Conservation (phyloP, 2,797 vertebrate species). For the Bradypodion pumilum region DNA sequence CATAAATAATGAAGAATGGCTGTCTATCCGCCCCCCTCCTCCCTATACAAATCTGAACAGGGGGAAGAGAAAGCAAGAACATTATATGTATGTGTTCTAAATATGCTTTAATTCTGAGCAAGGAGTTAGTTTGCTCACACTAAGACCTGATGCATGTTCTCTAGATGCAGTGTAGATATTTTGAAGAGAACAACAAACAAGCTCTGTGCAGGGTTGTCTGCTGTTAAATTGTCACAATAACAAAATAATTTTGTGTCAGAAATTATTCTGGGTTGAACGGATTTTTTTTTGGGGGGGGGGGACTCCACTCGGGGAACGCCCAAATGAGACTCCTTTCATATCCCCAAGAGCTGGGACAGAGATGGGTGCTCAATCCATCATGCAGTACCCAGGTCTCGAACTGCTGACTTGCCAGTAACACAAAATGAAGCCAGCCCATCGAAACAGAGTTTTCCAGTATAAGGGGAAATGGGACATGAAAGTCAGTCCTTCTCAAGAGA, state of each 20-base stretch:
- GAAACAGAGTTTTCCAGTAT: conserved; percentile 46
- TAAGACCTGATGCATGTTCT: background rate
- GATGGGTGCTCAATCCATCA: too few species aligned
- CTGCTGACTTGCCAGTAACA: too few species aligned
- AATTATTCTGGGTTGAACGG: too few species aligned
- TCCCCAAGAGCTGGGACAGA: too few species aligned
- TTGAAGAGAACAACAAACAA: conserved; percentile 48
- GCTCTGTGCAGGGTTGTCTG: background rate
- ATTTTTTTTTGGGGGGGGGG: too few species aligned
- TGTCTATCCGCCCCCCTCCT: conserved; percentile 48
- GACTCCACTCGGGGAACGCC: too few species aligned
- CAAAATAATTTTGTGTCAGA: too few species aligned
- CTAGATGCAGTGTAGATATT: conserved; percentile 40
- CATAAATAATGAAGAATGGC: conserved; percentile 66
- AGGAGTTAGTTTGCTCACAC: background rate
- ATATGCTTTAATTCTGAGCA: conserved; percentile 33
- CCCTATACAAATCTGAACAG: conserved; percentile 40
- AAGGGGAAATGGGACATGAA: conserved; percentile 46
- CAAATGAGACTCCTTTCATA: too few species aligned
- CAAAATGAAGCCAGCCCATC: conserved; percentile 47
- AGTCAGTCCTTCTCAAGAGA: conserved; percentile 53
- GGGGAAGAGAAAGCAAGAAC: conserved; percentile 35
- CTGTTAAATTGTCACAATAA: conserved; percentile 33
- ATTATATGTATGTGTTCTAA: conserved; percentile 10
- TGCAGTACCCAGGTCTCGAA: too few species aligned